Evolutionary conservation across 1,140 invertebrate genomes (phyloP), one percentile per base, ranked within the genome.

Genomic region (Diplogasteroides magnus): DNA sequence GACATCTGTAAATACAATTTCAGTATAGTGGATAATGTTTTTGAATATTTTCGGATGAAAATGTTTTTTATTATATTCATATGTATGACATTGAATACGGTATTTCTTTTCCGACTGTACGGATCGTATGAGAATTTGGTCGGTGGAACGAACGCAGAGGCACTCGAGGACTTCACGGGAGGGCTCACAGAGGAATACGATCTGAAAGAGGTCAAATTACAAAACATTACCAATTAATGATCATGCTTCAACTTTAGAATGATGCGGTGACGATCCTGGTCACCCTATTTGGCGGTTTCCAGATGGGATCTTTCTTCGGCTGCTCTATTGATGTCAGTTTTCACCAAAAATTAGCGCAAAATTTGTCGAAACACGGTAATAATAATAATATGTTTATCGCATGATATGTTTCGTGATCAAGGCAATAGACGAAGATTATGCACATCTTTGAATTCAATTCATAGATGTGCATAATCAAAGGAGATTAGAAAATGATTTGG

Each of bases 221-320:
- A 19, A 19, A 48, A 6, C 6, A 48, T 48, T n/a, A n/a, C n/a
- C n/a, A n/a, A n/a, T 48, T 48, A 6, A 6, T 11, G 19, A 48
- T 11, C 37, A 19, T 11, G 6, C 37, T 19, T 11, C 37, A 48
- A 48, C 19, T 48, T 48, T 19, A 48, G 37, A 48, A 89, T 15
- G 92, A 93, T 1, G 83, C 83, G 26, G 61, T 74, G 0, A 94
- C 97, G 85, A 87, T 98, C n/a, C 95, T 92, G 78, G 89, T 88
- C 66, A 93, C 98, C 74, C 87, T 98, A 77, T 78, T 91, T 57
- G 97, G 97, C 84, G 94, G 92, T 0, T 90, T 89, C 77, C 91
- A 98, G 80, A 88, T 95, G 72, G 90, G 89, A 77, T 97, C 95
- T 0, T 88, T 99, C 55, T 93, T 98, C 90, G 94, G 93, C 0